A percentile compares a stretch with the other conserved stretches of the same genome.
These are phyloP conservation scores for Xestia xanthographa DNA, from an alignment of 2,888 invertebrate species.

Conservation along the genomic window DNA sequence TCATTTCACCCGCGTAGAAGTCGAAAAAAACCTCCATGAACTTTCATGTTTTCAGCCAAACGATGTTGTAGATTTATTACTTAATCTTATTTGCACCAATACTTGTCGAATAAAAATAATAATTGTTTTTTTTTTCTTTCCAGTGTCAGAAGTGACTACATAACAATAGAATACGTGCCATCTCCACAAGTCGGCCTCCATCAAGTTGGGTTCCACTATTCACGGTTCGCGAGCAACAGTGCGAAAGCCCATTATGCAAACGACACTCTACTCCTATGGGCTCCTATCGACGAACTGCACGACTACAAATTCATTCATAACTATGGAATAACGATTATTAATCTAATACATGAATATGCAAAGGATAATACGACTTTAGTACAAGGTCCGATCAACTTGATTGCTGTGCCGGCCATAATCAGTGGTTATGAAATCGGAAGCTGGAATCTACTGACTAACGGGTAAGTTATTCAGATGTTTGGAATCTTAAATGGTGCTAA, in stretches of 20 bases:
- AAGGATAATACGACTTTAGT: constrained; percentile 75
- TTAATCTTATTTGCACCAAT: not conserved
- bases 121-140: constrained; percentile 50
- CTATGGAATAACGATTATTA: constrained; percentile 80
- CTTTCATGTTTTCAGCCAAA: too few species aligned
- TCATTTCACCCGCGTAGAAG: too few species aligned
- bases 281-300: constrained; percentile 73
- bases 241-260: constrained; percentile 71
- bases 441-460: constrained; percentile 86
- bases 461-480: constrained; percentile 73
- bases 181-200: constrained; percentile 84
- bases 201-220: constrained; percentile 85
- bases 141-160: constrained; percentile 75
- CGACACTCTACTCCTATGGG: constrained; percentile 83
- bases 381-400: constrained; percentile 83
- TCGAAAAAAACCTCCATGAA: not conserved
- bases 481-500: constrained; percentile 15
- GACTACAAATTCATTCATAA: constrained; percentile 79
- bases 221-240: constrained; percentile 74
- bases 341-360: constrained; percentile 81
- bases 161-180: constrained; percentile 79
- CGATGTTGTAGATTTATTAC: too few species aligned
- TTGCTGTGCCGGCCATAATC: constrained; percentile 79
- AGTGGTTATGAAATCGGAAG: constrained; percentile 84
- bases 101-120: not conserved